phyloP scores from a whole-genome alignment of 2,797 vertebrate species.

The Gorsachius magnificus region DNA sequence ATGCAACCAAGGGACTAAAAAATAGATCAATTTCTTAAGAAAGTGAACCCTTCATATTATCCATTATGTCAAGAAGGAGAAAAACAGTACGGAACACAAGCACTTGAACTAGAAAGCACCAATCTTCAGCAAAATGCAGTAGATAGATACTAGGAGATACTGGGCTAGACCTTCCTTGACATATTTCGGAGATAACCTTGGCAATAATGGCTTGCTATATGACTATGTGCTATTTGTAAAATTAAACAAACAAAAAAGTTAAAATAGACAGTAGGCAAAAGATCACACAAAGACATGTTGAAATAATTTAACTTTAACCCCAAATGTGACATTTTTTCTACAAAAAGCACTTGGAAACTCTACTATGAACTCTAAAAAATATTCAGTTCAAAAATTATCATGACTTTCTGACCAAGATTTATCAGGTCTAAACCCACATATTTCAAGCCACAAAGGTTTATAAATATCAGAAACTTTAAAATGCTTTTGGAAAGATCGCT shows the following conservation, averaged over 20 bases:
- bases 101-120: neutral
- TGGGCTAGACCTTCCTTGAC: neutral
- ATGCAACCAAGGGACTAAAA: neutral
- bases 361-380: neutral
- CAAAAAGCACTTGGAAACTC: neutral
- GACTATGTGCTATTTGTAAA: neutral
- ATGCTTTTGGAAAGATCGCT: neutral
- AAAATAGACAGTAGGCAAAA: neutral
- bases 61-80: neutral
- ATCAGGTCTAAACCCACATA: neutral
- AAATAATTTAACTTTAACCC: neutral
- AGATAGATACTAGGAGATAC: neutral
- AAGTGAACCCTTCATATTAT: neutral
- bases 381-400: neutral
- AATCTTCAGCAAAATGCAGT: neutral
- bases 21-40: neutral
- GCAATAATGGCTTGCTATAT: neutral
- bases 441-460: neutral
- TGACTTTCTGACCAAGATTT: neutral
- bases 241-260: neutral
- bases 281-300: neutral
- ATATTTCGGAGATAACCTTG: neutral
- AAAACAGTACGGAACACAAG: neutral
- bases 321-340: neutral
- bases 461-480: neutral